These are phyloP conservation scores for Nineta flava DNA, from an alignment of 2,888 invertebrate genomes.

Conservation along the genomic window DNA sequence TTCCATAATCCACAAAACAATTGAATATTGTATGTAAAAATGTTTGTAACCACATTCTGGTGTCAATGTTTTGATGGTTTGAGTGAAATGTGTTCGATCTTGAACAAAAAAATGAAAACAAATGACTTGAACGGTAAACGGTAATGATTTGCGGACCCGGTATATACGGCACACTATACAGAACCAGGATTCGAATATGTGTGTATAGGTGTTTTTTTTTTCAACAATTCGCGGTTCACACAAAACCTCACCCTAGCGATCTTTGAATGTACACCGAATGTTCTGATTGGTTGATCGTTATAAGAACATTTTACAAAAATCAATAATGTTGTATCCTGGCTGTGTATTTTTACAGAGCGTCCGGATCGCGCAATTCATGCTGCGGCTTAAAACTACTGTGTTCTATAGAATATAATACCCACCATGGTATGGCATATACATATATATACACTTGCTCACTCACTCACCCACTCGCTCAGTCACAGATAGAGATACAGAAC, in stretches of 20 bases:
- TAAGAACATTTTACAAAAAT: conserved; percentile 43
- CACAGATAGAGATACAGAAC: not conserved
- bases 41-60: too few relatives aligned
- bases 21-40: too few relatives aligned
- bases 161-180: too few relatives aligned
- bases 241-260: conserved; percentile 29
- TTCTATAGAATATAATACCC: not conserved
- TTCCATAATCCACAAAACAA: too few relatives aligned
- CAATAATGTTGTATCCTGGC: conserved; percentile 42
- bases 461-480: not conserved
- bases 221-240: conserved; percentile 16
- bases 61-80: too few relatives aligned
- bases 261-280: conserved; percentile 34
- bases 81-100: too few relatives aligned
- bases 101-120: too few relatives aligned
- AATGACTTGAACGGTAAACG: too few relatives aligned
- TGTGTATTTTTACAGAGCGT: conserved; percentile 25
- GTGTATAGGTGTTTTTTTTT: not conserved
- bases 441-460: too few relatives aligned
- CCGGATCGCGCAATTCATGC: conserved; percentile 4
- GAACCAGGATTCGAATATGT: not conserved
- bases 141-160: too few relatives aligned
- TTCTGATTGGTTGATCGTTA: conserved; percentile 29
- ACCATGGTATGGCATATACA: not conserved
- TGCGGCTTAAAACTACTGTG: not conserved